Conservation (phyloP, 2,797 vertebrate genomes). For the Clamator glandarius region DNA sequence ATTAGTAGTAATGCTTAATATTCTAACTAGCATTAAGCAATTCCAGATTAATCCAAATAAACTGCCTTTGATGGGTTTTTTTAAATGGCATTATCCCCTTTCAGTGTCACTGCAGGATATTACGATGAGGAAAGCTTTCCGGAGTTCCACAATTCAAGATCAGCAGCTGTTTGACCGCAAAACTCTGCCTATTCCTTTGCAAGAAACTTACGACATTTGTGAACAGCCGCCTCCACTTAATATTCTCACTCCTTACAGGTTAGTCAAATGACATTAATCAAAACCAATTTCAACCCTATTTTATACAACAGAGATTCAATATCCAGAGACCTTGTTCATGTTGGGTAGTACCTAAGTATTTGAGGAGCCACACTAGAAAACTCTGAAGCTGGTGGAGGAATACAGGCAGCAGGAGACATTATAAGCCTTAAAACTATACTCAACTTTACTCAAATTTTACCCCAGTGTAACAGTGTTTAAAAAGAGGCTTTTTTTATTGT, state of each 20-base stretch:
- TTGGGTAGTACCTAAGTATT: background rate
- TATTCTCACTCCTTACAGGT: slow-evolving; percentile 97
- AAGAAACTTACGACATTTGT: slow-evolving; percentile 93
- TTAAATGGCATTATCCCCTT: slow-evolving; percentile 13
- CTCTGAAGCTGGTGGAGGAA: background rate
- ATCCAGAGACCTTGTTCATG: background rate
- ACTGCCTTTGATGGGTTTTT: background rate
- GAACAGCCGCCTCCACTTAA: slow-evolving; percentile 96
- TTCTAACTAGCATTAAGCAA: background rate
- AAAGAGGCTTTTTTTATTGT: background rate
- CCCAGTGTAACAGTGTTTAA: background rate
- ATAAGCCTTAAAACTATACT: background rate
- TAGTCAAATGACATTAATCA: slow-evolving; percentile 38
- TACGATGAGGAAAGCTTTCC: slow-evolving; percentile 98
- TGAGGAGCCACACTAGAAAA: background rate
- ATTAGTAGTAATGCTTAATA: background rate
- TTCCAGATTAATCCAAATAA: background rate
- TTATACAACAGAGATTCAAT: background rate
- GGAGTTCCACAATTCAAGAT: slow-evolving; percentile 95
- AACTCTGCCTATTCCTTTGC: slow-evolving; percentile 92
- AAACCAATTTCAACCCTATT: background rate
- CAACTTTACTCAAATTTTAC: background rate
- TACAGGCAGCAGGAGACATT: background rate
- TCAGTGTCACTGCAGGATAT: slow-evolving; percentile 98
- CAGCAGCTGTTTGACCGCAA: slow-evolving; percentile 96